Base-by-base conservation (phyloP, 2,888 invertebrate species). In the Cephus nigrinus region DNA sequence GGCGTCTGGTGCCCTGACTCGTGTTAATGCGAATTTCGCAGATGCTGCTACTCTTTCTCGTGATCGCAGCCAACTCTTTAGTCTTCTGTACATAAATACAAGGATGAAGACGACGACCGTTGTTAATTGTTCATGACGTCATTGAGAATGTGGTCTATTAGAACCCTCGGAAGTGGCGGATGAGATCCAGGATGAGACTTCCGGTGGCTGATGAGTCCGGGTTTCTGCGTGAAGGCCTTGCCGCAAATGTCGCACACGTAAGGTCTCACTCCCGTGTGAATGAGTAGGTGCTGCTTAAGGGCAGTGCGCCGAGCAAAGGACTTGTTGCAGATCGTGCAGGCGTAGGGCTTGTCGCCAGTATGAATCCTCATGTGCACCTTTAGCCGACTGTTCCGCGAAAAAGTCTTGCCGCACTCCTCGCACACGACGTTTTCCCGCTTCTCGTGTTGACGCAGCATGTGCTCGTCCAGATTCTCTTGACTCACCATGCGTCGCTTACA, bases 391-490 rank as follows among this genome's bases (percentile, higher is more conserved):
- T 89, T 88, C n/a, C 89, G 84, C 0, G 90, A 85, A 75, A 92
- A 92, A 0, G 88, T 88, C 75, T 91, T 92, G 1, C 90, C 90
- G 74, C 92, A 92, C 78, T 91, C 89, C 74, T 92, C 91, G 85
- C 93, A 93, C 0, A 91, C 88, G 4, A 88, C 90, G 35, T 87
- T 88, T 69, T 91, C 89, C n/a, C 88, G 81, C 73, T 88, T 87
- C 80, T 91, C 91, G 80, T 91, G 91, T 55, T 91, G 91, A 40
- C 86, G 80, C 3, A 91, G 78, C 84, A 91, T 87, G 76, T 91
- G 91, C 75, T 91, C 91, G 77, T 92, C 91, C 12, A 92, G 88
- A 69, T 92, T 92, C 76, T 92, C 92, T 73, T 92, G 92, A 4
- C 90, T 92, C 31, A 93, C 93, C 87, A 92, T 89, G 3, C 91